Evolutionary conservation across 1,140 invertebrate species (phyloP).

Genomic region (Heliconius melpomene): DNA sequence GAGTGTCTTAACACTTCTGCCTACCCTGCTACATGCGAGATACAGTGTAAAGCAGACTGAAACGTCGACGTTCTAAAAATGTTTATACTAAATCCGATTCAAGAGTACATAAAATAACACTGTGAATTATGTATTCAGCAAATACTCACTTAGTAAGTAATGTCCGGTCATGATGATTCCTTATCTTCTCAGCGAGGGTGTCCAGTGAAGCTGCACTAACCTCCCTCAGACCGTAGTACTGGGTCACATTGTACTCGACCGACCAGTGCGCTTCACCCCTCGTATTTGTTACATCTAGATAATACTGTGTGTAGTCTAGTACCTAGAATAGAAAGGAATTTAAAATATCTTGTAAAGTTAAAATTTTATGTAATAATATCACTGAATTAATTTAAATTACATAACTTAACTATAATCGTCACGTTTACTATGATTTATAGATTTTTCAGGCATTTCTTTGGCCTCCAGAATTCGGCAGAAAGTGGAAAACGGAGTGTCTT

Average conservation of each 20-base stretch:
- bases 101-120: no score
- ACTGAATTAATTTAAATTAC: no score
- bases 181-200: slow-evolving; percentile 85
- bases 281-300: slow-evolving; percentile 92
- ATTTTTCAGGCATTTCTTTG: neutral
- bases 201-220: slow-evolving; percentile 87
- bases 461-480: no score
- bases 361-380: no score
- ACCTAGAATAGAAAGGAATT: slow-evolving; percentile 80
- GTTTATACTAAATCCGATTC: neutral
- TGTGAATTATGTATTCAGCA: no score
- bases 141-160: slow-evolving; percentile 63
- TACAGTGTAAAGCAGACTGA: no score
- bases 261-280: slow-evolving; percentile 87
- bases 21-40: no score
- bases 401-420: no score
- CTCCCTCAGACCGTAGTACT: slow-evolving; percentile 88
- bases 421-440: neutral
- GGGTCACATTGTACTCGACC: slow-evolving; percentile 89
- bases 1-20: no score
- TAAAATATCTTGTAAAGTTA: neutral
- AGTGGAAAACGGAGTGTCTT: no score
- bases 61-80: no score
- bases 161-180: slow-evolving; percentile 60
- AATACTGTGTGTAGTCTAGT: slow-evolving; percentile 94